phyloP scores from a whole-genome alignment of 1,140 invertebrate genomes.

The Magallana angulata region DNA sequence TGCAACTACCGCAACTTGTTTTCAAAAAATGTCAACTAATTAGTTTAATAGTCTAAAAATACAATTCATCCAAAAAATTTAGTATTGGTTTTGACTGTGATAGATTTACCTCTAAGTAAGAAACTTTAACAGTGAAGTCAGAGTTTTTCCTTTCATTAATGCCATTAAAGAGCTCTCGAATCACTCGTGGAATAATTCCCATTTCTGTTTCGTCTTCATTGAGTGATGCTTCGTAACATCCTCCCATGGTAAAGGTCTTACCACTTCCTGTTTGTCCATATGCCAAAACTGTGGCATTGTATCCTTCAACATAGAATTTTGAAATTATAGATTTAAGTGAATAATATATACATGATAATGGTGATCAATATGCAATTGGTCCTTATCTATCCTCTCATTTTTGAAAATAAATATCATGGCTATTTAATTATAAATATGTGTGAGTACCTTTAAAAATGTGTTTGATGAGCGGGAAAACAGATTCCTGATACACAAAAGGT shows the following conservation, averaged over 20 bases:
- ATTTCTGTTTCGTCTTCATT: constrained; percentile 81
- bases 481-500: constrained; percentile 87
- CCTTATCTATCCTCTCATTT: not conserved
- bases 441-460: constrained; percentile 87
- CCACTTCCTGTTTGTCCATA: constrained; percentile 97
- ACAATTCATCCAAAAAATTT: too few relatives aligned
- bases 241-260: constrained; percentile 96
- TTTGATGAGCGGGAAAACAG: constrained; percentile 87
- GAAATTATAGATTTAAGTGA: not conserved
- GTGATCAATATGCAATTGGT: not conserved
- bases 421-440: too few relatives aligned
- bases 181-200: constrained; percentile 92
- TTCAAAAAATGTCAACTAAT: too few relatives aligned
- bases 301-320: constrained; percentile 67
- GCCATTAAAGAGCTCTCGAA: constrained; percentile 90
- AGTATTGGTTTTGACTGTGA: too few relatives aligned
- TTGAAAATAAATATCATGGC: not conserved
- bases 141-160: constrained; percentile 84
- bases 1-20: too few relatives aligned
- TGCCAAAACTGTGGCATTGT: constrained; percentile 82
- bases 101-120: constrained; percentile 80
- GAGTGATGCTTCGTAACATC: constrained; percentile 78
- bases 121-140: constrained; percentile 87
- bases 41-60: too few relatives aligned
- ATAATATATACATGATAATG: not conserved